Evolutionary conservation across 1,140 invertebrate genomes (phyloP).

Genomic region (Elysia chlorotica): DNA sequence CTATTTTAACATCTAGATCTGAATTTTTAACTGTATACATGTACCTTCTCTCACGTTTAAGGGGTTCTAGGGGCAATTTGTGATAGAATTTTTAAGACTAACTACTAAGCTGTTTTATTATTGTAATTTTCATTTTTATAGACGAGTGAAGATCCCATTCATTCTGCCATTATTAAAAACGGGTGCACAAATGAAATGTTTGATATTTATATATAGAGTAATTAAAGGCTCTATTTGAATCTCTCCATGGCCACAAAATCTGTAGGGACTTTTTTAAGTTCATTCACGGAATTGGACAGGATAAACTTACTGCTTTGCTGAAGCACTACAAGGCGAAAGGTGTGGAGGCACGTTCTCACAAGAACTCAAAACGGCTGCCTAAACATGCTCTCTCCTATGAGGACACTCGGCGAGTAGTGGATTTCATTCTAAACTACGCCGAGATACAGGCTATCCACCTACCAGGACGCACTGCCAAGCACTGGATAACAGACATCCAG

Average conservation of each 20-base stretch:
- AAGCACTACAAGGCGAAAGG: not conserved
- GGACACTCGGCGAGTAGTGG: not conserved
- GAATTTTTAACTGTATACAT: too few relatives aligned
- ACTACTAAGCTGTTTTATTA: too few relatives aligned
- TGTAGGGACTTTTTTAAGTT: not conserved
- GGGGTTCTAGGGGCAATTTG: too few relatives aligned
- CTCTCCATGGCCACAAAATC: not conserved
- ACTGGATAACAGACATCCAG: not conserved
- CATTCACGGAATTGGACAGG: not conserved
- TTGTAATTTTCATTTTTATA: too few relatives aligned
- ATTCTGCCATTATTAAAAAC: too few relatives aligned
- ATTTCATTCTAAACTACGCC: constrained; percentile 1
- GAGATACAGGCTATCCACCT: not conserved
- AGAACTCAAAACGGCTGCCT: not conserved
- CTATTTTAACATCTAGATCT: too few relatives aligned
- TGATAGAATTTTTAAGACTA: too few relatives aligned
- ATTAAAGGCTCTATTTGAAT: too few relatives aligned
- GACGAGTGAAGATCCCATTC: too few relatives aligned
- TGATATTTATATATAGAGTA: too few relatives aligned
- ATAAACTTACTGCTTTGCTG: not conserved
- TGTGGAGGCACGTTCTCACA: not conserved
- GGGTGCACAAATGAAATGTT: too few relatives aligned
- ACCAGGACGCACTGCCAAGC: not conserved
- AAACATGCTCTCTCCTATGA: not conserved
- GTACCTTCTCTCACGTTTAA: too few relatives aligned